Evolutionary conservation across 1,140 invertebrate genomes (phyloP).

Genomic region (Anoplolepis gracilipes): DNA sequence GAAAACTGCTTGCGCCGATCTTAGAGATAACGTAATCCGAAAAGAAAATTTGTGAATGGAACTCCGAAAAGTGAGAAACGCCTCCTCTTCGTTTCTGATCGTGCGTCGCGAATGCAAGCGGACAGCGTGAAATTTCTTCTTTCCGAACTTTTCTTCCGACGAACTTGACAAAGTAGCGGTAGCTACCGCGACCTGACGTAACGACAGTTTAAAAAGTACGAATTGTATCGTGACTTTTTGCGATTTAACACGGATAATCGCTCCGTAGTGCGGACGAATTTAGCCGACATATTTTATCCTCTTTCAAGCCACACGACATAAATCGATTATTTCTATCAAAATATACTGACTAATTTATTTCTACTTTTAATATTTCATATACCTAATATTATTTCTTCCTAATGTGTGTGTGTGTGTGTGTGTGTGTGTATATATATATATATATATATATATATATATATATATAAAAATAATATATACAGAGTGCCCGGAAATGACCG

Average conservation of each 20-base stretch:
- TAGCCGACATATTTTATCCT: neutral
- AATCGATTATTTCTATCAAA: neutral
- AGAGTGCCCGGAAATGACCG: too few species aligned
- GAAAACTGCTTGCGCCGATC: slow-evolving; percentile 16
- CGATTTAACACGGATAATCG: neutral
- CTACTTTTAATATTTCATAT: too few species aligned
- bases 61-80: neutral
- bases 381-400: too few species aligned
- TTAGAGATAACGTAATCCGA: slow-evolving; percentile 48
- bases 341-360: too few species aligned
- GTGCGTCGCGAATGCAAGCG: neutral
- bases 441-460: too few species aligned
- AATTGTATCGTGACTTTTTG: neutral
- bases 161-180: neutral
- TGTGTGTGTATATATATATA: too few species aligned
- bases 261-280: neutral
- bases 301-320: neutral
- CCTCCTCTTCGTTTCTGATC: neutral
- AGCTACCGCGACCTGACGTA: neutral
- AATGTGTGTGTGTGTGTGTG: too few species aligned
- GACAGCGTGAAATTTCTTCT: neutral
- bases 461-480: too few species aligned
- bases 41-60: slow-evolving; percentile 39
- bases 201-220: neutral
- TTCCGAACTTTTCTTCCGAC: neutral